A percentile compares a stretch with the other conserved stretches of the same genome.
These are phyloP conservation scores for Tanytarsus gracilentus DNA, from an alignment of 2,888 invertebrate genomes.

Conservation along the genomic window DNA sequence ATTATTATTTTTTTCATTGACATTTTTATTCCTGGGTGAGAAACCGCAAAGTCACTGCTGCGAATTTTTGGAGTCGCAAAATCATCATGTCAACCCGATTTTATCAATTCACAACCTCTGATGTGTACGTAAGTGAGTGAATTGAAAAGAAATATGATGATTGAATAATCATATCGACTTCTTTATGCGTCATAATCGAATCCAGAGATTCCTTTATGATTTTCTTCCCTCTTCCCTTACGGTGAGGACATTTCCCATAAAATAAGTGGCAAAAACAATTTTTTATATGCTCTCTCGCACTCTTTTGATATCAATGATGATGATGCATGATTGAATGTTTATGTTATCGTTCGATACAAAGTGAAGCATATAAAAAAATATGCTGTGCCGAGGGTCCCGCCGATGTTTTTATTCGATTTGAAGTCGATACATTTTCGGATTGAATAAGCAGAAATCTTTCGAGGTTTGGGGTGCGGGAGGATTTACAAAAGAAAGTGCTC, in stretches of 20 bases:
- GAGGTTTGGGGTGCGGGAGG: not conserved
- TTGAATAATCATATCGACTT: constrained; percentile 17
- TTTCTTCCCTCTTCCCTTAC: no score
- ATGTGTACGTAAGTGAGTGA: no score
- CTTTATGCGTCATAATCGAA: constrained; percentile 1
- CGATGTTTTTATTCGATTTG: constrained; percentile 23
- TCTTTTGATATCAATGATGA: constrained; percentile 29
- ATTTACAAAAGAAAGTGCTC: not conserved
- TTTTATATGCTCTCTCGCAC: constrained; percentile 20
- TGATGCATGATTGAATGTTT: constrained; percentile 29
- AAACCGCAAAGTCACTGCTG: no score
- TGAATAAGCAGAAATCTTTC: no score
- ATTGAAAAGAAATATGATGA: no score
- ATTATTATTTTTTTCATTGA: no score
- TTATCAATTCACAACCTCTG: no score
- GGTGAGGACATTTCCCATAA: constrained; percentile 22
- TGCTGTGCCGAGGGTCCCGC: no score
- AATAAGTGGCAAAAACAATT: constrained; percentile 29
- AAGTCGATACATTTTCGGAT: not conserved
- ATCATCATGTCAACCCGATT: no score
- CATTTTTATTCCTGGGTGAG: no score
- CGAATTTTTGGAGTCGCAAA: no score
- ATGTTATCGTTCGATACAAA: constrained; percentile 28
- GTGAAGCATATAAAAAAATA: constrained; percentile 29
- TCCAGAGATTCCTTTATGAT: not conserved